Conservation (phyloP, 2,113 vertebrate species). For the Oncorhynchus nerka region DNA sequence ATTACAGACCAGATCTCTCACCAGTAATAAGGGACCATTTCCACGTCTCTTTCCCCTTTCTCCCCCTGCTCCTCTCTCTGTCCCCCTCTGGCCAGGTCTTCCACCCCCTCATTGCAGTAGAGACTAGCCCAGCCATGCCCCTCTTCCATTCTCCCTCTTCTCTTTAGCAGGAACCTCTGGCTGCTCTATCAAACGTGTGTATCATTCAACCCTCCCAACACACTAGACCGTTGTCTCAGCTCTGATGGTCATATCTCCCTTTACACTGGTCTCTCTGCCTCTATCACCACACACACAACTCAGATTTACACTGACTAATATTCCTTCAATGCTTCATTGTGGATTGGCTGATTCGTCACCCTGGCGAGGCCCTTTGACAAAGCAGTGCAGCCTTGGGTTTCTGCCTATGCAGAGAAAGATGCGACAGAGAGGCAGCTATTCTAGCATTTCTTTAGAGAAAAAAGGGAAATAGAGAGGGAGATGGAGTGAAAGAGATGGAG, state of each 20-base stretch:
- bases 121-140: no score
- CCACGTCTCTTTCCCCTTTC: constrained; percentile 45
- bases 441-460: constrained; percentile 42
- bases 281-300: not conserved
- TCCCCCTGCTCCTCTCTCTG: constrained; percentile 13
- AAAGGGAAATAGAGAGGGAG: constrained; percentile 52
- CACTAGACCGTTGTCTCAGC: no score
- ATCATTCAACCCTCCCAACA: no score
- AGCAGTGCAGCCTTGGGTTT: constrained; percentile 37
- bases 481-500: no score
- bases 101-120: no score
- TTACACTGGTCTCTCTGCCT: no score
- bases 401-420: no score
- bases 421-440: no score
- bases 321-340: not conserved
- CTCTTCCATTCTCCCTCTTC: no score
- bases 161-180: no score
- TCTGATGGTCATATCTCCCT: no score
- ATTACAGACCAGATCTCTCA: constrained; percentile 65
- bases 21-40: constrained; percentile 69
- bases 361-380: constrained; percentile 5
- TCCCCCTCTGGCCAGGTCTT: not conserved
- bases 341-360: constrained; percentile 17
- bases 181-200: no score
- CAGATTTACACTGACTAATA: not conserved